A percentile compares a stretch with the other conserved stretches of the same genome.
phyloP scores from a whole-genome alignment of 2,113 vertebrate genomes.

The Phylloscopus trochilus region DNA sequence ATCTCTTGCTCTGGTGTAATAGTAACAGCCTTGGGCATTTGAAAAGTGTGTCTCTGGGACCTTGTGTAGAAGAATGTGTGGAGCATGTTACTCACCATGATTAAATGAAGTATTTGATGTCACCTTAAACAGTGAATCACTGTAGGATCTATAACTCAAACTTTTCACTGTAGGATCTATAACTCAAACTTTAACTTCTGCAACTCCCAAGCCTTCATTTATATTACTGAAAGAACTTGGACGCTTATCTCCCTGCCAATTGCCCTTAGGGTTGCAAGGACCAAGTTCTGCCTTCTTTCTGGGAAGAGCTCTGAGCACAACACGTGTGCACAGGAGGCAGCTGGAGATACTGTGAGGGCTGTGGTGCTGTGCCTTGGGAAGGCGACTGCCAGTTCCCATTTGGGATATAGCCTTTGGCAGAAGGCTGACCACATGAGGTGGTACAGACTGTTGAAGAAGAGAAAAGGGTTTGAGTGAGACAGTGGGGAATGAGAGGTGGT shows the following conservation, averaged over 20 bases:
- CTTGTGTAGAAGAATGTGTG: background rate
- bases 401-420: background rate
- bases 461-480: background rate
- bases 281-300: background rate
- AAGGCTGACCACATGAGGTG: background rate
- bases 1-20: background rate
- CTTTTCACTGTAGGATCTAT: background rate
- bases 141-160: background rate
- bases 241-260: background rate
- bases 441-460: background rate
- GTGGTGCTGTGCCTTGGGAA: background rate
- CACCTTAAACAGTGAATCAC: background rate
- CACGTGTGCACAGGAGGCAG: background rate
- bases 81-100: background rate
- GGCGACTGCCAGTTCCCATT: fast-evolving
- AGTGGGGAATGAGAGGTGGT: background rate
- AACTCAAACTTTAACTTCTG: background rate
- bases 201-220: background rate
- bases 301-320: background rate
- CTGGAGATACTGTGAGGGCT: background rate
- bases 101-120: background rate
- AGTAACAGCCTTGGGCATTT: background rate
- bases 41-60: background rate
- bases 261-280: background rate
- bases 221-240: background rate